Base-by-base conservation (phyloP, 2,797 vertebrate genomes). In the Valencia hispanica region DNA sequence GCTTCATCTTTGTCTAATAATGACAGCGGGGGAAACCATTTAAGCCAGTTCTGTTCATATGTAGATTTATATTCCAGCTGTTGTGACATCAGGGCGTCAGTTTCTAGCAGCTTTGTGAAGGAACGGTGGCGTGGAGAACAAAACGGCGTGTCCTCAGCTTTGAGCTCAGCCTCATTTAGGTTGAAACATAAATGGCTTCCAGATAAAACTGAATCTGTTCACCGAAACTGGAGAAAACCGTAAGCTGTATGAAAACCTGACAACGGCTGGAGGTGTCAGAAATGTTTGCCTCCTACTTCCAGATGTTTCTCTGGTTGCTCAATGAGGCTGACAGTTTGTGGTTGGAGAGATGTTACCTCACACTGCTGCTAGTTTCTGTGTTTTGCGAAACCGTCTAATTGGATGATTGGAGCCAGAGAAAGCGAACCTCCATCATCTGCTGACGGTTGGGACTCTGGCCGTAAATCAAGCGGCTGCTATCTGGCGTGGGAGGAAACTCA, bases 401-500 rank as follows among this genome's bases (percentile, higher is more conserved):
- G 68, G 50, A 75, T 18, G 51, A 68, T 25, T n/a, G 41, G 53
- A 66, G 1, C 43, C 7, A 20, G 55, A 51, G 69, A n/a, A 27
- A 43, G 25, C 9, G 27, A 55, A 32, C 14, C 45, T 1, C 71
- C 30, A 10, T 66, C 82, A 69, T 79, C 88, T 88, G 91, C 72
- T 79, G 69, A 8, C 0, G 18, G 71, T 90, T 83, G 78, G 22
- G 30, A 59, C 43, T 0, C 3, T 41, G 2, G 32, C 25, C 0
- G 6, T 87, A 84, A 90, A 91, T 91, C 87, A 89, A 1, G 32
- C 5, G n/a, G 22, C 0, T 5, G 43, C n/a, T n/a, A n/a, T n/a
- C n/a, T n/a, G n/a, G n/a, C n/a, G 30, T 18, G 34, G 59, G 15
- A 5, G 69, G 30, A 4, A 15, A 68, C 76, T 55, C 93, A 99